Evolutionary conservation across 2,797 vertebrate genomes (phyloP).

Genomic region (Sciurus vulgaris): DNA sequence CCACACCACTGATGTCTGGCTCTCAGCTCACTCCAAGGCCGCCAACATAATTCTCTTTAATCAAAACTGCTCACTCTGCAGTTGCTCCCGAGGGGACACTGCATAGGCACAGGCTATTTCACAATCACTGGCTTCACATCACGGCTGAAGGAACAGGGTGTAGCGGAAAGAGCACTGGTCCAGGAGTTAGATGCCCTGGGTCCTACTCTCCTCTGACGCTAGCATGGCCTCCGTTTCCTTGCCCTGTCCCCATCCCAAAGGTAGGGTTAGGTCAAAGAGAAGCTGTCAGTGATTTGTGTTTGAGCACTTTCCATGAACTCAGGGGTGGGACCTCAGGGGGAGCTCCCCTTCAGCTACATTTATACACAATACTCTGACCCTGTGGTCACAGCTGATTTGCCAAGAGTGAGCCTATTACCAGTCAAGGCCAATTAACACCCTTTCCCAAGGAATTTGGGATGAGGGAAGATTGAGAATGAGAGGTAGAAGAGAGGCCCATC

Average conservation of each 20-base stretch:
- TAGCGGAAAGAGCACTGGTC: slow-evolving; percentile 62
- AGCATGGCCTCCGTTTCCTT: neutral
- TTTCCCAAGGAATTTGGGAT: neutral
- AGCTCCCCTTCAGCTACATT: neutral
- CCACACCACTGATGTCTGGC: neutral
- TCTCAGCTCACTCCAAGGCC: neutral
- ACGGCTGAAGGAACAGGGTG: slow-evolving; percentile 67
- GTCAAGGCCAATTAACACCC: neutral
- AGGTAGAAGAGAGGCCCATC: neutral
- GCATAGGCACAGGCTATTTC: slow-evolving; percentile 77
- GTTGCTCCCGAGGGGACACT: neutral
- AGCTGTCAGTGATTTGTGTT: neutral
- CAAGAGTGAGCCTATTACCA: neutral
- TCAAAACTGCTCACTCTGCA: slow-evolving; percentile 58
- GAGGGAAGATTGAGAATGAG: neutral
- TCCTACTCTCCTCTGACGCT: neutral
- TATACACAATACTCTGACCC: neutral
- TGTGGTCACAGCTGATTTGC: neutral
- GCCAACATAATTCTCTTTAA: slow-evolving; percentile 66
- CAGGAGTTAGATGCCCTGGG: slow-evolving; percentile 1
- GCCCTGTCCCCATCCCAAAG: neutral
- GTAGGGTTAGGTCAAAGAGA: neutral
- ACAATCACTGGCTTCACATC: slow-evolving; percentile 72
- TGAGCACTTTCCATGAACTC: neutral
- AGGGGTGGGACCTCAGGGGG: neutral